phyloP scores from a whole-genome alignment of 2,113 vertebrate genomes.

The Bos indicus region DNA sequence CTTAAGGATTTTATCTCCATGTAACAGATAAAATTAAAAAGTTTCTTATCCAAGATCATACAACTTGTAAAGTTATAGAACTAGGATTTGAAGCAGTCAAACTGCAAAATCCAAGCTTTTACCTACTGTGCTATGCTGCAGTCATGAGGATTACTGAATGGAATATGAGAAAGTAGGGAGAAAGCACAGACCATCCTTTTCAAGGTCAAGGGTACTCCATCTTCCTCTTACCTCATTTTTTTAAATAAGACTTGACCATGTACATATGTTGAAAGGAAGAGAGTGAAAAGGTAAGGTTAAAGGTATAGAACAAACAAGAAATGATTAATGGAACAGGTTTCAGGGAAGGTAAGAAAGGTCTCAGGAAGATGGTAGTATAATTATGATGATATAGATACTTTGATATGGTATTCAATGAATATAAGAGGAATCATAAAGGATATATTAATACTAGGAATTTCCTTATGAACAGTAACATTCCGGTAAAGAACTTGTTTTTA shows the following conservation, averaged over 20 bases:
- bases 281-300: not conserved
- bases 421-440: not conserved
- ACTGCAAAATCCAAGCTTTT: not conserved
- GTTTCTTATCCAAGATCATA: not conserved
- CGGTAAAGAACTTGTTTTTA: not conserved
- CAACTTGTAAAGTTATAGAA: not conserved
- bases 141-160: not conserved
- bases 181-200: not conserved
- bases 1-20: not conserved
- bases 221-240: not conserved
- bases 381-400: not conserved
- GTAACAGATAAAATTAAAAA: not conserved
- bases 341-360: not conserved
- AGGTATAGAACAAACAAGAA: not conserved
- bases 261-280: not conserved
- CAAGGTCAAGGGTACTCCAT: not conserved
- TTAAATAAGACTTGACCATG: not conserved
- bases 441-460: not conserved
- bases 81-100: not conserved
- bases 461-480: slow-evolving; percentile 5
- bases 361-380: not conserved
- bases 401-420: not conserved
- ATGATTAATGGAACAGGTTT: not conserved
- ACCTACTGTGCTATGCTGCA: not conserved
- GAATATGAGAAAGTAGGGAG: not conserved